Evolutionary conservation across 1,140 invertebrate species (phyloP).

Genomic region (Octopus sinensis): DNA sequence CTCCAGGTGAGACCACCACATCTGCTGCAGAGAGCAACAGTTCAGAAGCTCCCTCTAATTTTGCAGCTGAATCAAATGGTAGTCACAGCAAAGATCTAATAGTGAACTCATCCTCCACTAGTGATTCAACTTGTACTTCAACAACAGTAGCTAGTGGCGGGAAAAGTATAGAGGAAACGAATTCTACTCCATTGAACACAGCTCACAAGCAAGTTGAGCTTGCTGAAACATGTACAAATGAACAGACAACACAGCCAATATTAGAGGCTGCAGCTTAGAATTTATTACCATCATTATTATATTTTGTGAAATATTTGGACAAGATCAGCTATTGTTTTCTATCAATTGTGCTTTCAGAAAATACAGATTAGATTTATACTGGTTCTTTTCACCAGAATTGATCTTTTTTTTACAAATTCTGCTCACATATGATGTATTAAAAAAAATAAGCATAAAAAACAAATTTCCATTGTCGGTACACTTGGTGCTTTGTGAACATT

Average conservation of each 20-base stretch:
- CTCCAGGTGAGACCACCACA: background rate
- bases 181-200: background rate
- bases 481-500: background rate
- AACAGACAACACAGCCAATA: constrained; percentile 5
- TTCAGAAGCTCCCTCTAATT: too few species aligned
- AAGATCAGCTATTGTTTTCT: background rate
- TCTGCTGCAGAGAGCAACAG: background rate
- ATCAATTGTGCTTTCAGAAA: background rate
- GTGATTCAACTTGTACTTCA: too few species aligned
- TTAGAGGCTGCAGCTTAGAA: constrained; percentile 3
- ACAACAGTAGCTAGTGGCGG: too few species aligned
- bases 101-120: too few species aligned
- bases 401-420: too few species aligned
- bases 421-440: background rate
- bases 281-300: background rate
- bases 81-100: too few species aligned
- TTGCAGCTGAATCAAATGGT: too few species aligned
- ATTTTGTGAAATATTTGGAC: background rate
- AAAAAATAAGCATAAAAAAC: background rate
- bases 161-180: background rate
- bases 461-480: background rate
- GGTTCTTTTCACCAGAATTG: too few species aligned
- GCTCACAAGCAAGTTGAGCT: background rate
- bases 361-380: background rate
- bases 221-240: background rate